Base-by-base conservation (phyloP, 1,140 invertebrate species). In the Limonius californicus region DNA sequence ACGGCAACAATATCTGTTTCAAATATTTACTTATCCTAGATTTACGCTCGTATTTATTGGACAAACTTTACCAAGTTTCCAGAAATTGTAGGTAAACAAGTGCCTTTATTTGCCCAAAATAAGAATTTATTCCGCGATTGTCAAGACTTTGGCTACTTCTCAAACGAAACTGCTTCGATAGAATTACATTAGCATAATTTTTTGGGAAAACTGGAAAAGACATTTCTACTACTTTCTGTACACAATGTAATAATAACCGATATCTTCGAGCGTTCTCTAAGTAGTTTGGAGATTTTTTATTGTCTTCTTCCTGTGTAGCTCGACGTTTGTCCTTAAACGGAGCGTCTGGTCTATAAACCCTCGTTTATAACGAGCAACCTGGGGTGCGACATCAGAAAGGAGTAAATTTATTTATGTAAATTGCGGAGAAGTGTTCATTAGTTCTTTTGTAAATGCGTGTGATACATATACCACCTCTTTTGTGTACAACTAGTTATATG, bases 21-120 rank as follows among this genome's bases (percentile, higher is more conserved):
- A n/a, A n/a, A n/a, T n/a, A n/a, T n/a, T n/a, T n/a, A n/a, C 45
- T 50, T 19, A 50, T 50, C 19, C 15, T 6, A 50, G 45, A 50
- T 50, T 50, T 50, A 50, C 45, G 6, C 3, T 12, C 45, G 15
- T 50, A 18, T 50, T 50, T 50, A 50, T 50, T 50, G 7, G 20
- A 11, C 18, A 50, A 50, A 50, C 14, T 50, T 50, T 18, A 3
- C 15, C 3, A 50, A 50, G 15, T 18, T 18, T 7, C 45, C 15
- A 18, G 45, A 18, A 50, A 50, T 1, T 50, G 15, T 18, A 50
- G 2, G 45, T 50, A 50, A 50, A 50, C 45, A 50, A 50, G 45
- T 18, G 15, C 6, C 12, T 50, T 50, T 50, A 50, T 50, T 50
- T 50, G 12, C 15, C 16, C 45, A 18, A 50, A 50, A 50, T 14